phyloP scores from a whole-genome alignment of 2,888 invertebrate genomes.

The Drosophila formosana region DNA sequence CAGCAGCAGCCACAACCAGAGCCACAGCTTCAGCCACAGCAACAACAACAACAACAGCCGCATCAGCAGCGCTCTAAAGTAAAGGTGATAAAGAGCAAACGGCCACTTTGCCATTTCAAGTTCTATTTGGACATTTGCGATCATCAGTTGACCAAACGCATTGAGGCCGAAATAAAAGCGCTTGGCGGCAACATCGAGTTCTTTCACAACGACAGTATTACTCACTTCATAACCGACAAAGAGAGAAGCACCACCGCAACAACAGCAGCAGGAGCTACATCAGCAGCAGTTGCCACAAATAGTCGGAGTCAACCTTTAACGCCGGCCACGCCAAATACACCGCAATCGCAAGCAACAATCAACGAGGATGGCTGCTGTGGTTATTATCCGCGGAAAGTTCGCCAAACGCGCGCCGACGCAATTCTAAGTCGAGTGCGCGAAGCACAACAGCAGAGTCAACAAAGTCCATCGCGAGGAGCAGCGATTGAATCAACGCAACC shows the following conservation, averaged over 20 bases:
- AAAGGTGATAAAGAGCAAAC: constrained; percentile 86
- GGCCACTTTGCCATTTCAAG: constrained; percentile 88
- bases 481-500: neutral
- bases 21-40: constrained; percentile 54
- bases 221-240: constrained; percentile 85
- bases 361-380: constrained; percentile 50
- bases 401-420: constrained; percentile 89
- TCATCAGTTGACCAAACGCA: constrained; percentile 88
- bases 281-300: constrained; percentile 6
- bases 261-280: neutral
- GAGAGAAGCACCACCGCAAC: constrained; percentile 23
- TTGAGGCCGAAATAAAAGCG: constrained; percentile 89
- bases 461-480: constrained; percentile 23
- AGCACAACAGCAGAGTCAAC: constrained; percentile 47
- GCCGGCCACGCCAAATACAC: constrained; percentile 80
- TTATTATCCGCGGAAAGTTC: constrained; percentile 49
- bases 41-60: constrained; percentile 49
- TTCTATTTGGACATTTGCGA: constrained; percentile 92
- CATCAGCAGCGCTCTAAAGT: constrained; percentile 67
- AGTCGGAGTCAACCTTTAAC: constrained; percentile 59
- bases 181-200: constrained; percentile 87
- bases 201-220: constrained; percentile 83
- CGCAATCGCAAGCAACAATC: constrained; percentile 43
- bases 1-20: constrained; percentile 57
- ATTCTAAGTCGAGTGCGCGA: constrained; percentile 91